A percentile compares a stretch with the other conserved stretches of the same genome.
Conservation (phyloP, 2,888 invertebrate genomes). For the Thymelicus acteon region DNA sequence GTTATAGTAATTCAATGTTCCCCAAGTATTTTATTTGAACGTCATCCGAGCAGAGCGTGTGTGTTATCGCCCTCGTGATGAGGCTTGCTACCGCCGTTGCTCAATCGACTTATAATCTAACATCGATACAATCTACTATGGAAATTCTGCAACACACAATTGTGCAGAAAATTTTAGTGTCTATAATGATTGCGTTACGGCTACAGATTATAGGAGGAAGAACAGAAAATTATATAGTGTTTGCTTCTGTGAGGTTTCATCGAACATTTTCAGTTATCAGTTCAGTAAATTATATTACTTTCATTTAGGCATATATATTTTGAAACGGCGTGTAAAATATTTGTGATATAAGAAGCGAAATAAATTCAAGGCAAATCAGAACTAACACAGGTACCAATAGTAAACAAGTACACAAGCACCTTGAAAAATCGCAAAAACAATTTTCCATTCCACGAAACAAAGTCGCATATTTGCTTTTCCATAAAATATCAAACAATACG, state of each 20-base stretch:
- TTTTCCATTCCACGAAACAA: not conserved
- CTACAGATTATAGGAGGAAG: not conserved
- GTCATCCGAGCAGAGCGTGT: conserved; percentile 44
- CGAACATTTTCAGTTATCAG: not conserved
- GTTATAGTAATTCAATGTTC: no score
- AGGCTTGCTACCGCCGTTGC: conserved; percentile 59
- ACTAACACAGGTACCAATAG: no score
- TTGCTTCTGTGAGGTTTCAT: not conserved
- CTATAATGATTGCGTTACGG: conserved; percentile 24
- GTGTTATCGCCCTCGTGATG: conserved; percentile 60
- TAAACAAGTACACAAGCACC: no score
- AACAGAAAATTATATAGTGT: not conserved
- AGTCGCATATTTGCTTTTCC: conserved; percentile 22
- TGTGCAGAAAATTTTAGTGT: conserved; percentile 37
- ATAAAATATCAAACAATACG: conserved; percentile 31
- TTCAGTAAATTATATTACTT: no score
- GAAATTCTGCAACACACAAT: conserved; percentile 45
- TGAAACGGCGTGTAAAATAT: no score
- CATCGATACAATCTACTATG: conserved; percentile 65
- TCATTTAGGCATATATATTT: no score
- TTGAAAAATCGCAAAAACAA: conserved; percentile 30
- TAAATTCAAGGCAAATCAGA: no score
- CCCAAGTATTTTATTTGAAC: not conserved
- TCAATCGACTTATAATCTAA: conserved; percentile 75
- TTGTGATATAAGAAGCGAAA: no score